phyloP scores from a whole-genome alignment of 2,888 invertebrate genomes.

The Cosmia pyralina region DNA sequence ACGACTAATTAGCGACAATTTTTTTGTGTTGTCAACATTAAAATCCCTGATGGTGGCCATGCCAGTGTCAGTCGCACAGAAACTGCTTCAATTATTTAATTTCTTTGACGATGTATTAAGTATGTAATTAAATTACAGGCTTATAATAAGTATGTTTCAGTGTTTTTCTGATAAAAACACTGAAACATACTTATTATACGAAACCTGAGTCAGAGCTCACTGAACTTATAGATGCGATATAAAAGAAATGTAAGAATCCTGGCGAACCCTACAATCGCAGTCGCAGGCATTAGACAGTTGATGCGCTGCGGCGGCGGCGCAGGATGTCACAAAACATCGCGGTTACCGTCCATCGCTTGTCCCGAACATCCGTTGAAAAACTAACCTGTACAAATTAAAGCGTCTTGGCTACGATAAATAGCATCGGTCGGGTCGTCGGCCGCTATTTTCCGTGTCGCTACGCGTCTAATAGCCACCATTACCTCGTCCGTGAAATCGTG shows the following conservation, averaged over 20 bases:
- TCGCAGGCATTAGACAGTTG: conserved; percentile 40
- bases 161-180: background rate
- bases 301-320: conserved; percentile 26
- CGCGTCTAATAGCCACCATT: conserved; percentile 82
- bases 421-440: conserved; percentile 77
- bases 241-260: conserved; percentile 36
- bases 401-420: conserved; percentile 64
- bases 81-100: too few species aligned
- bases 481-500: conserved; percentile 85
- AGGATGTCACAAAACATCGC: conserved; percentile 56
- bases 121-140: too few species aligned
- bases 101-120: too few species aligned
- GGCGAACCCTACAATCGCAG: conserved; percentile 22
- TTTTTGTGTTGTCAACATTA: too few species aligned
- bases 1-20: too few species aligned
- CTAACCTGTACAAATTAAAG: conserved; percentile 61
- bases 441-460: conserved; percentile 82
- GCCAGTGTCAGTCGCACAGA: too few species aligned
- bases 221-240: conserved; percentile 10
- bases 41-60: too few species aligned
- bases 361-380: conserved; percentile 63
- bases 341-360: conserved; percentile 55
- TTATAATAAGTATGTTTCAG: too few species aligned
- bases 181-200: background rate
- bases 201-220: background rate